These are phyloP conservation scores for Cetonia aurata DNA, from an alignment of 2,888 invertebrate genomes.

Conservation along the genomic window DNA sequence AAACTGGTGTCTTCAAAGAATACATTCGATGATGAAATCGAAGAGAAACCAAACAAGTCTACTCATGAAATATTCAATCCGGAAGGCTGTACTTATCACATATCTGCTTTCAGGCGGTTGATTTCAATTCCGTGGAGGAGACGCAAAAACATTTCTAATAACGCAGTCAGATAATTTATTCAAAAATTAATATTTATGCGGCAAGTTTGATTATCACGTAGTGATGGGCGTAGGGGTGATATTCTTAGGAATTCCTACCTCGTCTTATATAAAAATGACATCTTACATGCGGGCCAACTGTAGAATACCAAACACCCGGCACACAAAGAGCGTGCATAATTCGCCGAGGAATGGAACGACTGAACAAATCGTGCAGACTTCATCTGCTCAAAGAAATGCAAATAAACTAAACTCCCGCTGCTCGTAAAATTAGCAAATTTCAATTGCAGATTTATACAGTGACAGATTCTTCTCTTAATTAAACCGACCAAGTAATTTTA, in stretches of 20 bases:
- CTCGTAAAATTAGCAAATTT: conserved; percentile 23
- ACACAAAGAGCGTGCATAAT: conserved; percentile 32
- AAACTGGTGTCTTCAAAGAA: background rate
- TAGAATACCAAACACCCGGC: conserved; percentile 33
- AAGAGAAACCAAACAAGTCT: conserved; percentile 5
- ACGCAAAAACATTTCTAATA: conserved; percentile 35
- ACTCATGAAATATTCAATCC: conserved; percentile 37
- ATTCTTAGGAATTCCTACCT: conserved; percentile 27
- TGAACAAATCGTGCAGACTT: conserved; percentile 28
- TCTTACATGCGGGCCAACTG: conserved; percentile 33
- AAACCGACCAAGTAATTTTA: too few species aligned
- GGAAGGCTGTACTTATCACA: conserved; percentile 23
- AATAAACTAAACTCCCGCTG: conserved; percentile 16
- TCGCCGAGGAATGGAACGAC: conserved; percentile 8
- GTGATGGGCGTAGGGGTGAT: conserved; percentile 19
- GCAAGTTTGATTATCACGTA: conserved; percentile 41
- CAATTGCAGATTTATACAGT: conserved; percentile 15
- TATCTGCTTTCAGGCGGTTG: conserved; percentile 23
- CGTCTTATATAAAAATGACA: conserved; percentile 37
- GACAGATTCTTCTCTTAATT: too few species aligned
- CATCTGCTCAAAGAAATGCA: conserved; percentile 30
- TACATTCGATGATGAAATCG: conserved; percentile 9
- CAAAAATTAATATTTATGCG: conserved; percentile 40
- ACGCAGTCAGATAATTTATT: conserved; percentile 37
- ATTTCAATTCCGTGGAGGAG: conserved; percentile 27